Conservation (phyloP, 2,888 invertebrate genomes). For the Trachelus troglodyta region DNA sequence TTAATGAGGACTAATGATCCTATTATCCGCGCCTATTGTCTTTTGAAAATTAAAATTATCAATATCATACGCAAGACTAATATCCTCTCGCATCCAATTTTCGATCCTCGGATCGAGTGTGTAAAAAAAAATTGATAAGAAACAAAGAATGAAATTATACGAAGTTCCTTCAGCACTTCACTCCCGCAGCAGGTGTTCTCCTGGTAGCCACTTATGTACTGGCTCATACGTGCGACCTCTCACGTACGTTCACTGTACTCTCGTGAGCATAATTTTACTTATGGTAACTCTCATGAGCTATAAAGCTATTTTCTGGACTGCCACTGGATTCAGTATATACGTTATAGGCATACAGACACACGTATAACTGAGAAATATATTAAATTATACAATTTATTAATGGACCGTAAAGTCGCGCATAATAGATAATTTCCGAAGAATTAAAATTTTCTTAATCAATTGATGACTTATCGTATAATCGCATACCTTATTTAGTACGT, state of each 20-base stretch:
- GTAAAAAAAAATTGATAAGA: background rate
- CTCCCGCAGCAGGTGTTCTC: background rate
- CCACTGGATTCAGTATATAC: background rate
- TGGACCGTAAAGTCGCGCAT: background rate
- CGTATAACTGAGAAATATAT: background rate
- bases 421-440: background rate
- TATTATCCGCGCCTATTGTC: background rate
- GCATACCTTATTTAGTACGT: background rate
- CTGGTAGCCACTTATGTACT: background rate
- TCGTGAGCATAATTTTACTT: background rate
- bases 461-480: background rate
- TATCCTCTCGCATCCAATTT: background rate
- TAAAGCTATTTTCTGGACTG: background rate
- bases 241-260: background rate
- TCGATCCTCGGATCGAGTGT: background rate
- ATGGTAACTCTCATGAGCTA: background rate
- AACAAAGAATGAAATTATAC: background rate
- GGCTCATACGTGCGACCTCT: background rate
- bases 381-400: background rate
- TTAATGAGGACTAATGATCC: constrained; percentile 7
- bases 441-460: background rate
- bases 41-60: background rate
- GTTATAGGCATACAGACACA: too few relatives aligned
- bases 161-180: background rate
- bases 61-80: background rate